Evolutionary conservation across 2,797 vertebrate species (phyloP), one percentile per base, ranked within the genome.

Genomic region (Hyperoplus lanceolatus): DNA sequence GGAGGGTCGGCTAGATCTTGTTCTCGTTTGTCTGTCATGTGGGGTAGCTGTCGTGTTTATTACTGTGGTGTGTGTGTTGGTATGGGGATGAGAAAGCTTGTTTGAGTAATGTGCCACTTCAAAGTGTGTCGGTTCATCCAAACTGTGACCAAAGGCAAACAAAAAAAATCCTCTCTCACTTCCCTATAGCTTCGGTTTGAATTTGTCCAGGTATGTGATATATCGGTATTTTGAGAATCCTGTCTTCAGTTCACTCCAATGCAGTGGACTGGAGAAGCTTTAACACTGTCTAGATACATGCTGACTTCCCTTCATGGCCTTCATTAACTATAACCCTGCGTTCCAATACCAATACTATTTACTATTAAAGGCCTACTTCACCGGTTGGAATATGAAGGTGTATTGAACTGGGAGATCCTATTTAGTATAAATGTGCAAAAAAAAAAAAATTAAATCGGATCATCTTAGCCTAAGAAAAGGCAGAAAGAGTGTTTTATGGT

Each of bases 21-120:
- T 87, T 86, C 84, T 82, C 68, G 48, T 83, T 49, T 82, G 68
- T 81, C 79, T 82, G 72, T 39, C 73, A 29, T 66, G 14, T 65
- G 51, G 58, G 50, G 62, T 73, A 65, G 75, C 76, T 3, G 65
- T 65, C 70, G 69, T 73, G 58, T 73, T 74, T 65, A 55, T 80
- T 56, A 49, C 55, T 51, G 57, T 73, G 48, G 65, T 57, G 57
- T n/a, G 51, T 67, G 73, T 60, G 48, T 57, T 16, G 68, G 79
- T 63, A 29, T 49, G 48, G 36, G 16, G 51, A 54, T 29, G 29
- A 29, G 63, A 62, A 68, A 43, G 9, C 16, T 51, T 51, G 49
- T 60, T 75, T 50, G 41, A 12, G 15, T 73, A 29, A 55, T 45
- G 36, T 61, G 18, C 13, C 10, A 2, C 29, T 64, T 74, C 53